Conservation (phyloP, 2,797 vertebrate species). For the Enteromius afrohamiltoni region DNA sequence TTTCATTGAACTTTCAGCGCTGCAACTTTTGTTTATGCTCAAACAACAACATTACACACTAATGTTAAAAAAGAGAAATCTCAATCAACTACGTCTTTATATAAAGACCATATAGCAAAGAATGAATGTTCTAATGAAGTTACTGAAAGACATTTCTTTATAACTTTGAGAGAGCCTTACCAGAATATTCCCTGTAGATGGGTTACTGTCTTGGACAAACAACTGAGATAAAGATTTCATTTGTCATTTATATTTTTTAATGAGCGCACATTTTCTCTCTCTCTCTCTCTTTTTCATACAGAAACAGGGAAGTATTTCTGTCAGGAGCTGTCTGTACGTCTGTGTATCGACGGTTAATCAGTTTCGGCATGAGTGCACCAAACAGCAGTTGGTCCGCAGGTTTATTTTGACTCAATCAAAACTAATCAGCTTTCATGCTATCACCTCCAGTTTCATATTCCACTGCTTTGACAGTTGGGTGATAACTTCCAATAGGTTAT, state of each 20-base stretch:
- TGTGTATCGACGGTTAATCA: conserved; percentile 19
- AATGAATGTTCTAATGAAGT: background rate
- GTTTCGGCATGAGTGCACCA: conserved; percentile 10
- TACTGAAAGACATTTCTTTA: background rate
- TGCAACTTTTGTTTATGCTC: too few relatives aligned
- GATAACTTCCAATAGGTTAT: conserved; percentile 36
- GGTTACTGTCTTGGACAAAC: background rate
- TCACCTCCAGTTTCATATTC: conserved; percentile 29
- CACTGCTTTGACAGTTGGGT: conserved; percentile 34
- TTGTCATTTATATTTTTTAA: background rate
- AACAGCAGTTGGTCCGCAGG: conserved; percentile 24
- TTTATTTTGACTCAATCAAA: conserved; percentile 44
- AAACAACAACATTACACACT: too few relatives aligned
- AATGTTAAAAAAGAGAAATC: too few relatives aligned
- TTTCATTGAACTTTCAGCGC: too few relatives aligned
- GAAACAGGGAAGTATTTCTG: conserved; percentile 5
- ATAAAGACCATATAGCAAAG: background rate
- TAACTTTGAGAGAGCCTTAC: background rate
- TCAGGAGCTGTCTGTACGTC: conserved; percentile 5
- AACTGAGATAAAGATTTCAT: background rate
- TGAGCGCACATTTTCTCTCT: background rate
- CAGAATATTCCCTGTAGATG: background rate
- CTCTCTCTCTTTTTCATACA: background rate
- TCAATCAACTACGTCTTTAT: too few relatives aligned
- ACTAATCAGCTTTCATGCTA: conserved; percentile 39